Conservation (phyloP, 1,140 invertebrate genomes). For the Samia ricini region DNA sequence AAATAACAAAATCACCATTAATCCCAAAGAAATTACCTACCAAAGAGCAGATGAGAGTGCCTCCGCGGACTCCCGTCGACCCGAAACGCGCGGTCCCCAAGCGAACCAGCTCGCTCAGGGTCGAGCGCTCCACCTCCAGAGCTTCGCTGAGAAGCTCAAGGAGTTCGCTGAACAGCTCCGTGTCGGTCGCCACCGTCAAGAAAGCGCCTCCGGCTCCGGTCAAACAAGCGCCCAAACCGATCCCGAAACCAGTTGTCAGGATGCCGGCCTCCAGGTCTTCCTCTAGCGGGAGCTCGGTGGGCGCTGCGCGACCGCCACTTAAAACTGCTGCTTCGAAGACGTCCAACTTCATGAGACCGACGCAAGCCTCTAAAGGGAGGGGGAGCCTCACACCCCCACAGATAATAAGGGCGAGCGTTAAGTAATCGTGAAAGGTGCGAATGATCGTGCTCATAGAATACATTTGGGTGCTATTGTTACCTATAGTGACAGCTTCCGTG, state of each 20-base stretch:
- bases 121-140: conserved; percentile 71
- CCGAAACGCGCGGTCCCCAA: conserved; percentile 54
- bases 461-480: background rate
- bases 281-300: conserved; percentile 84
- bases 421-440: conserved; percentile 27
- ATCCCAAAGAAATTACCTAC: conserved; percentile 67
- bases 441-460: background rate
- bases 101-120: conserved; percentile 56
- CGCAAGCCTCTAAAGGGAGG: conserved; percentile 70
- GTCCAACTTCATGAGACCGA: conserved; percentile 80
- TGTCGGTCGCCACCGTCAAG: conserved; percentile 88
- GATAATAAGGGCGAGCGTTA: conserved; percentile 42
- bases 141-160: conserved; percentile 88
- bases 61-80: conserved; percentile 57
- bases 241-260: conserved; percentile 61
- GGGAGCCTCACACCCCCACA: conserved; percentile 44
- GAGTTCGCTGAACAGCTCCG: conserved; percentile 89
- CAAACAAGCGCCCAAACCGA: conserved; percentile 51
- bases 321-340: conserved; percentile 45
- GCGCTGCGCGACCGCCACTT: conserved; percentile 64
- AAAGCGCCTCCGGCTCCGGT: conserved; percentile 76
- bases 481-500: background rate
- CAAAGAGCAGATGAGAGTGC: conserved; percentile 64
- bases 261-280: conserved; percentile 84
- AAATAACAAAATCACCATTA: conserved; percentile 45